Evolutionary conservation across 1,140 invertebrate species (phyloP), one percentile per base, ranked within the genome.

Genomic region (Hylaeus anthracinus): DNA sequence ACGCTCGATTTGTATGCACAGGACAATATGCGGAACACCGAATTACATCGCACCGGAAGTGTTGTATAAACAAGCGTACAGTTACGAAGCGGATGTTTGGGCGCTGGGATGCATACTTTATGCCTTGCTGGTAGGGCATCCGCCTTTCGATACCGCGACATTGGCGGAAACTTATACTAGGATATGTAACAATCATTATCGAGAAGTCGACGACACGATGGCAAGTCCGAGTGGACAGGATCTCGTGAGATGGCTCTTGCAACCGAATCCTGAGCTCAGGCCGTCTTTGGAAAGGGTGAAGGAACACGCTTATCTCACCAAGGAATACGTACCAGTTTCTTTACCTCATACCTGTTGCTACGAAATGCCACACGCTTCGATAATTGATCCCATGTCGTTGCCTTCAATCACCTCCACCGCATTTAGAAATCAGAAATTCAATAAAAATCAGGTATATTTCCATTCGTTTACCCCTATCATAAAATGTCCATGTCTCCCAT

Each of bases 11-110:
- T 84, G 56, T 75, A 75, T 84, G 61, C 56, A 10, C 61, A 91
- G 96, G 75, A 91, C 95, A 43, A 92, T 97, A 55, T 97, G 96
- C 94, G 96, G 96, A 45, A 97, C 96, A 15, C 96, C 96, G 8
- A 97, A 97, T 89, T 97, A 97, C 89, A 96, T 97, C 83, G 96
- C 96, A 4, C 96, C 96, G 56, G 96, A 97, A 91, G 95, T 97
- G 3, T 89, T 97, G 15, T 94, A 94, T 72, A 96, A 96, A 87
- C 94, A 95, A 86, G 95, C 95, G 9, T 95, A 96, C 90, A 95
- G 95, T 79, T 96, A 94, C 90, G 95, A 96, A 90, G 96, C 96
- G 5, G 96, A 97, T 90, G 94, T 96, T 37, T 97, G 96, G 96
- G 95, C 96, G 5, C 89, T 96, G 39, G 96, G 96, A 12, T 96